Percentiles rank a stretch among this genome's conserved stretches.
Evolutionary conservation across 2,113 vertebrate species (phyloP).

Genomic region (Engraulis encrasicolus): DNA sequence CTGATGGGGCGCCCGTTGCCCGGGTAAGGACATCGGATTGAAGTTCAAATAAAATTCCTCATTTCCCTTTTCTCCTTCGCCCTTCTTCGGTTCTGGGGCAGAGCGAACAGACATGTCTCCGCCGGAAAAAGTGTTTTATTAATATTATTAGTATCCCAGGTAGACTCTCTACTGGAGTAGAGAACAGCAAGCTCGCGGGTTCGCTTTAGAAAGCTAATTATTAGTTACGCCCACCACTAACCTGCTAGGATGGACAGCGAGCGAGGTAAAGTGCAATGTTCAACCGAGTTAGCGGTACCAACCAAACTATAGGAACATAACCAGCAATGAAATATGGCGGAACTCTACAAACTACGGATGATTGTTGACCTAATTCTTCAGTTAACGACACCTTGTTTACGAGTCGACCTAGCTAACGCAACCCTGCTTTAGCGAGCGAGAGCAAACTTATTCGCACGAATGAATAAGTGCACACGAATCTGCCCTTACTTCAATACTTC

Average conservation of each 20-base stretch:
- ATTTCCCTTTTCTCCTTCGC: slow-evolving; percentile 36
- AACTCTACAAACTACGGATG: background rate
- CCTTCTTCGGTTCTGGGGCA: slow-evolving; percentile 32
- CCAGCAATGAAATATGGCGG: background rate
- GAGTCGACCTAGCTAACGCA: background rate
- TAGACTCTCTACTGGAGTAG: background rate
- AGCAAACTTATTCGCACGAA: background rate
- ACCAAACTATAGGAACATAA: background rate
- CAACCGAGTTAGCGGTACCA: background rate
- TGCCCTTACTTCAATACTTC: background rate
- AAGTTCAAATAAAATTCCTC: slow-evolving; percentile 31
- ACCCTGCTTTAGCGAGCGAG: background rate
- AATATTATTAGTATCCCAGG: background rate
- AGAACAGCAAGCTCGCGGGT: background rate
- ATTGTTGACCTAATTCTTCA: background rate
- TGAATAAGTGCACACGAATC: background rate
- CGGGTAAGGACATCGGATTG: slow-evolving; percentile 34
- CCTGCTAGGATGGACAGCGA: background rate
- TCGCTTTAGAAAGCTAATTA: background rate
- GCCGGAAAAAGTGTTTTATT: background rate
- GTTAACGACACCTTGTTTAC: background rate
- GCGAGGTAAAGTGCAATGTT: no score
- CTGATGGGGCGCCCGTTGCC: slow-evolving; percentile 43
- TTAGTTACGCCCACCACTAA: slow-evolving; percentile 5
- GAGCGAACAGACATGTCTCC: slow-evolving; percentile 64